Conservation (phyloP, 2,113 vertebrate genomes). For the Bothrops jararaca region DNA sequence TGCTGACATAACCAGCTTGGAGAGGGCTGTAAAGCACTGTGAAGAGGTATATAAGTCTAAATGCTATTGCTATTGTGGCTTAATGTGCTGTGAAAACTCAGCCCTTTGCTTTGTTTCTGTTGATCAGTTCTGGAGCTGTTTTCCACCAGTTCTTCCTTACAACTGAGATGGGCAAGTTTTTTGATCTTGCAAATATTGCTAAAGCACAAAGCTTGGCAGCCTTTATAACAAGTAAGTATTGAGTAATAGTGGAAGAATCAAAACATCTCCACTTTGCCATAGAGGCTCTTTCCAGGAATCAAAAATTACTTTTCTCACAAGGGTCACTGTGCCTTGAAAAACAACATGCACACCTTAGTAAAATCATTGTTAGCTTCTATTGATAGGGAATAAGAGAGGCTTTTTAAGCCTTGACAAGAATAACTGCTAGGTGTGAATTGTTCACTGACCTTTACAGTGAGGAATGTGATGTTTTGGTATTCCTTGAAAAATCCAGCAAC, state of each 20-base stretch:
- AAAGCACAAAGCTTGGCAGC: background rate
- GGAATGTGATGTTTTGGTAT: slow-evolving; percentile 49
- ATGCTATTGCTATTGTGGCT: background rate
- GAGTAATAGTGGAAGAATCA: background rate
- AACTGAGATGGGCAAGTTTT: background rate
- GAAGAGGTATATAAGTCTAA: background rate
- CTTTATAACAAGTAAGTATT: background rate
- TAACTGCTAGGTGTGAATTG: background rate
- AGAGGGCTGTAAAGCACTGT: background rate
- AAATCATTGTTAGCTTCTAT: background rate
- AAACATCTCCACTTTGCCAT: background rate
- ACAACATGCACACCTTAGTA: background rate
- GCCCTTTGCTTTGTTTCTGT: background rate
- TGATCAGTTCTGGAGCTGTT: background rate
- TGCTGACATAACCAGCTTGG: background rate
- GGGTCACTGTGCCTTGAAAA: background rate
- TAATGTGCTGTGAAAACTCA: background rate
- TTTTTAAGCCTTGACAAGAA: background rate
- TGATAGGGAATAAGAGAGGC: background rate
- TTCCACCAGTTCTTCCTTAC: background rate
- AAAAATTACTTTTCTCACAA: background rate
- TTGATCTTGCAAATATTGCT: background rate
- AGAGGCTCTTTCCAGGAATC: background rate
- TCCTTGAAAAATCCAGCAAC: slow-evolving; percentile 54
- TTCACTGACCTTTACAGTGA: slow-evolving; percentile 50